These are phyloP conservation scores for Caenorhabditis sp. DNA, from an alignment of 2,888 invertebrate genomes.

Conservation along the genomic window DNA sequence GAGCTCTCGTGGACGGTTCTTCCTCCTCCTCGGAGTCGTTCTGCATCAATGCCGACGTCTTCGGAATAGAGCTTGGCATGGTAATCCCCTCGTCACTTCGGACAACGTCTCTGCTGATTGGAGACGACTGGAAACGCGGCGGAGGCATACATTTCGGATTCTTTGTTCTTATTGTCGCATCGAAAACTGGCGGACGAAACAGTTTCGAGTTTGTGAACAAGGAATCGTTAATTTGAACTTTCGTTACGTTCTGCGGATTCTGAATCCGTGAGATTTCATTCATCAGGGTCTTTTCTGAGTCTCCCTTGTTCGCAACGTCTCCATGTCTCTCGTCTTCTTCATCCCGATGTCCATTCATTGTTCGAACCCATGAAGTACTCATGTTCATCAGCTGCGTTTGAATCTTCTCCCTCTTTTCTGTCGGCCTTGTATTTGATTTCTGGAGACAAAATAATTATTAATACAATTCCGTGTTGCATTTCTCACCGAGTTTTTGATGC, in stretches of 20 bases:
- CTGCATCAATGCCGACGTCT: no score
- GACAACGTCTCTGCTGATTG: slow-evolving; percentile 29
- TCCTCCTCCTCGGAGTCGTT: slow-evolving; percentile 31
- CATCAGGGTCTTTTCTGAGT: not conserved
- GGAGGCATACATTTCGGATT: slow-evolving; percentile 2
- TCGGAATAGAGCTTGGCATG: slow-evolving; percentile 46
- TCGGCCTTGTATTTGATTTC: not conserved
- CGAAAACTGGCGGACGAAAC: no score
- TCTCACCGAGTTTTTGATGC: slow-evolving; percentile 32
- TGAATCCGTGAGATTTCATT: slow-evolving; percentile 43
- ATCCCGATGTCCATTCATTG: not conserved
- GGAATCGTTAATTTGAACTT: slow-evolving; percentile 20
- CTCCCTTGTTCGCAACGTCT: no score
- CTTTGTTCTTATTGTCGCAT: not conserved
- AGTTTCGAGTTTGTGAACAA: slow-evolving; percentile 13
- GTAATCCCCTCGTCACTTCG: slow-evolving; percentile 20
- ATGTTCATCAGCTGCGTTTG: slow-evolving; percentile 37
- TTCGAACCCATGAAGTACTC: slow-evolving; percentile 44
- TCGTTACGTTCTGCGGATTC: slow-evolving; percentile 31
- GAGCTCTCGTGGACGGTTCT: not conserved
- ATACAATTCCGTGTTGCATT: no score
- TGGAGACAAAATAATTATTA: no score
- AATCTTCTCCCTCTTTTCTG: not conserved
- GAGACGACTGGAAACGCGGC: slow-evolving; percentile 30
- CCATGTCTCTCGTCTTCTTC: slow-evolving; percentile 11